Evolutionary conservation across 2,113 vertebrate genomes (phyloP).

Genomic region (Zeus faber): DNA sequence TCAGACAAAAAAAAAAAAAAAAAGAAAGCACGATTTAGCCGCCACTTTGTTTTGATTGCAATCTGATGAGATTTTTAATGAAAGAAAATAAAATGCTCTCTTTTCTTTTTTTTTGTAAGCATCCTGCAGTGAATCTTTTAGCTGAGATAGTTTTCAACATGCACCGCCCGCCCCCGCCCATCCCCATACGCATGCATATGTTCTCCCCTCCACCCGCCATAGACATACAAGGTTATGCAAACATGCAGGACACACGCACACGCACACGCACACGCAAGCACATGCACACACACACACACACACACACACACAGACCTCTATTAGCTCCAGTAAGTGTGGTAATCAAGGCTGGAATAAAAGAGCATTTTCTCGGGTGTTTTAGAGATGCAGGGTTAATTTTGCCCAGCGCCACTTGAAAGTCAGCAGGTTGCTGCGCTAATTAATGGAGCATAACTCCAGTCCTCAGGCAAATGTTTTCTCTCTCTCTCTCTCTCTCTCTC

Average conservation of each 20-base stretch:
- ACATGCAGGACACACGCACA: too few relatives aligned
- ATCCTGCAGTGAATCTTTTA: too few relatives aligned
- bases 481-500: neutral
- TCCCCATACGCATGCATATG: neutral
- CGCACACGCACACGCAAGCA: constrained; percentile 2
- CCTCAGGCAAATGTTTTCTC: constrained; percentile 52
- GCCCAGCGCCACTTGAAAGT: constrained; percentile 66
- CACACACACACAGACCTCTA: neutral
- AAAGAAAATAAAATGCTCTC: too few relatives aligned
- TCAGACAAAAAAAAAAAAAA: too few relatives aligned
- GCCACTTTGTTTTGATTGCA: too few relatives aligned
- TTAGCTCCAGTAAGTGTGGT: constrained; percentile 16
- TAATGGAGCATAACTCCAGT: constrained; percentile 68
- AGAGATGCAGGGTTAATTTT: constrained; percentile 59
- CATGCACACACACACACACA: neutral
- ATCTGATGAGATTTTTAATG: too few relatives aligned
- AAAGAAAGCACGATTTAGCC: too few relatives aligned
- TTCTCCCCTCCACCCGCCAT: neutral
- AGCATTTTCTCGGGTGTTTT: constrained; percentile 36
- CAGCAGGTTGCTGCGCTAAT: constrained; percentile 72
- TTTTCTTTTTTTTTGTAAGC: too few relatives aligned
- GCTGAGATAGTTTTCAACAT: too few relatives aligned
- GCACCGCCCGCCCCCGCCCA: neutral
- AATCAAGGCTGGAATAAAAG: constrained; percentile 49
- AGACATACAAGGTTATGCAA: neutral